A percentile compares a stretch with the other conserved stretches of the same genome.
Evolutionary conservation across 1,140 invertebrate species (phyloP).

Genomic region (Drosophila gunungcola): DNA sequence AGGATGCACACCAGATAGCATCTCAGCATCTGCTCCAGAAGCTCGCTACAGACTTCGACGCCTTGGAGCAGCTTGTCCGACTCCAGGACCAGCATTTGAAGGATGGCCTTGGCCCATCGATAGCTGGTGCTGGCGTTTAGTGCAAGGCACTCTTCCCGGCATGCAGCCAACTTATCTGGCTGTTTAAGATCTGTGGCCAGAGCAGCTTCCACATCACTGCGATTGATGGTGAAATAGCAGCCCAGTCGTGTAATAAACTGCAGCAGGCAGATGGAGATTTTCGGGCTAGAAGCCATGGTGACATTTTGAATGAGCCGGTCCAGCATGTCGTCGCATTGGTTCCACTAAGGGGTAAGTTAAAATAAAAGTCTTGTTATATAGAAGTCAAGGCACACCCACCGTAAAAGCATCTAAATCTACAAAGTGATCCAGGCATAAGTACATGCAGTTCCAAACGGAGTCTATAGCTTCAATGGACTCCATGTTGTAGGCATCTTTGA

Average conservation of each 20-base stretch:
- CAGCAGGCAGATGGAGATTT: conserved; percentile 53
- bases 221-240: conserved; percentile 65
- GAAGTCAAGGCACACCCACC: conserved; percentile 9
- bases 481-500: conserved; percentile 58
- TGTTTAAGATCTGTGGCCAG: conserved; percentile 42
- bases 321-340: conserved; percentile 70
- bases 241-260: conserved; percentile 55
- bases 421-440: conserved; percentile 63
- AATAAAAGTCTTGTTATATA: too few species aligned
- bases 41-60: conserved; percentile 15
- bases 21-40: conserved; percentile 45
- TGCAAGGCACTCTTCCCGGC: conserved; percentile 37
- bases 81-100: conserved; percentile 65
- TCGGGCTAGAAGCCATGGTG: conserved; percentile 29
- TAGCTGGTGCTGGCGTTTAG: conserved; percentile 57
- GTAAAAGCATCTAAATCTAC: conserved; percentile 42
- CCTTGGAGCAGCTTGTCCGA: conserved; percentile 61
- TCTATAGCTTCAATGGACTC: conserved; percentile 40
- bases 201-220: conserved; percentile 26
- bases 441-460: conserved; percentile 60
- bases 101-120: conserved; percentile 64
- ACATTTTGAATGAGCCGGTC: conserved; percentile 65
- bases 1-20: conserved; percentile 67
- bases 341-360: conserved; percentile 45
- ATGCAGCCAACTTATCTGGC: conserved; percentile 14